Percentiles rank a stretch among this genome's conserved stretches.
Conservation (phyloP, 2,888 invertebrate genomes). For the Drosophila niveifrons region DNA sequence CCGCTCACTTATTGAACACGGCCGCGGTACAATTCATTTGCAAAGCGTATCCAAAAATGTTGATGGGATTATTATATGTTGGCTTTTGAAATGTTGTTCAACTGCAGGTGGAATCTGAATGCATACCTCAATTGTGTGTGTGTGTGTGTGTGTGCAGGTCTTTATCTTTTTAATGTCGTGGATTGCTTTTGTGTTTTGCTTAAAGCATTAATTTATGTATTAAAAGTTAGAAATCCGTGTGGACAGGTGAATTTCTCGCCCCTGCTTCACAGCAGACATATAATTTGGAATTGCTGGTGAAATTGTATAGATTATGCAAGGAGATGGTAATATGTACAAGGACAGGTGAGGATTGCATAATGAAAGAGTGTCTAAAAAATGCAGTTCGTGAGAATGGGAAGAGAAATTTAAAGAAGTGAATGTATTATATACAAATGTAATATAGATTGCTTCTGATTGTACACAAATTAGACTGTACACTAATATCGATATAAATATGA, state of each 20-base stretch:
- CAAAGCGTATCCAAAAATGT: conserved; percentile 82
- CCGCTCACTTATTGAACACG: conserved; percentile 51
- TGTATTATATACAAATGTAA: not conserved
- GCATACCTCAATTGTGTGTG: not conserved
- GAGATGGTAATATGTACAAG: conserved; percentile 36
- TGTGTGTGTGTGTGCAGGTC: conserved; percentile 41
- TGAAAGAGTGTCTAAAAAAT: conserved; percentile 29
- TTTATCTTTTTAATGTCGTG: conserved; percentile 74
- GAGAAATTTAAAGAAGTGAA: conserved; percentile 4
- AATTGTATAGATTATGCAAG: conserved; percentile 43
- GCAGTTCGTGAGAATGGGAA: conserved; percentile 2
- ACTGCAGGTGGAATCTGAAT: conserved; percentile 61
- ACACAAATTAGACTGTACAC: not conserved
- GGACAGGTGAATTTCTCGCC: conserved; percentile 73
- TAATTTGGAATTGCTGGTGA: conserved; percentile 48
- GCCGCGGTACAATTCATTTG: conserved; percentile 72
- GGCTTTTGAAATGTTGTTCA: conserved; percentile 53
- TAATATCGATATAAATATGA: conserved; percentile 50
- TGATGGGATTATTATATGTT: conserved; percentile 82
- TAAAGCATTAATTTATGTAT: conserved; percentile 74
- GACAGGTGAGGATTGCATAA: conserved; percentile 38
- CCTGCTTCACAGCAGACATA: conserved; percentile 29
- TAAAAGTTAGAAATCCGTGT: conserved; percentile 81
- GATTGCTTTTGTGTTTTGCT: conserved; percentile 67
- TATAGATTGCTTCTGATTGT: not conserved